phyloP scores from a whole-genome alignment of 2,888 invertebrate species.

The Trachelus iudaicus region DNA sequence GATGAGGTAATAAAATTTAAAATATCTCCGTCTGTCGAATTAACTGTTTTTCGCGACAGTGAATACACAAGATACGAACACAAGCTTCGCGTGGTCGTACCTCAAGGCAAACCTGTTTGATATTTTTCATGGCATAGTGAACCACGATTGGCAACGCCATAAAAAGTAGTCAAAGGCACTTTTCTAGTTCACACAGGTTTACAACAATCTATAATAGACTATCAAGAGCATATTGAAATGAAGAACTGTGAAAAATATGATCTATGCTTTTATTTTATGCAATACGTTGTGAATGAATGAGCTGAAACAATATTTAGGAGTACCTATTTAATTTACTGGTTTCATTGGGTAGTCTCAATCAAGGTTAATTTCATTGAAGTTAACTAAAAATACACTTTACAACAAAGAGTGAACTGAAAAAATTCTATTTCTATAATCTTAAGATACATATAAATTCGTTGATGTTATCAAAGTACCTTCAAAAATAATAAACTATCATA shows the following conservation, averaged over 20 bases:
- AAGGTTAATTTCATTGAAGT: background rate
- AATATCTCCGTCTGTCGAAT: too few relatives aligned
- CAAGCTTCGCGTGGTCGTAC: background rate
- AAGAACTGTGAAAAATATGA: background rate
- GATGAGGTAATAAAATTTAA: too few relatives aligned
- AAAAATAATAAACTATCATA: too few relatives aligned
- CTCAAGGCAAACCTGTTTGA: background rate
- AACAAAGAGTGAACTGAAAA: too few relatives aligned
- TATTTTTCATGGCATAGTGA: background rate
- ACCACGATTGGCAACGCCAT: background rate
- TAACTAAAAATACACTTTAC: background rate
- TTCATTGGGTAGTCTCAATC: background rate
- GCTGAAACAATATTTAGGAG: background rate
- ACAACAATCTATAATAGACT: background rate
- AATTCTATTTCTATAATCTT: background rate
- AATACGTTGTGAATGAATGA: background rate
- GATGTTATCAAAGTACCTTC: background rate
- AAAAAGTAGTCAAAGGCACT: background rate
- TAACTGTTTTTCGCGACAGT: too few relatives aligned
- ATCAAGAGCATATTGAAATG: background rate
- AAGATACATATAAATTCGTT: background rate
- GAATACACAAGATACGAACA: background rate
- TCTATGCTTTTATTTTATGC: background rate
- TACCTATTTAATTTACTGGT: background rate
- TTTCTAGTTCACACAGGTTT: background rate